Percentiles rank a stretch among this genome's conserved stretches.
Conservation (phyloP, 53 echinoderm and acorn worm species). For the Arbacia lixula region DNA sequence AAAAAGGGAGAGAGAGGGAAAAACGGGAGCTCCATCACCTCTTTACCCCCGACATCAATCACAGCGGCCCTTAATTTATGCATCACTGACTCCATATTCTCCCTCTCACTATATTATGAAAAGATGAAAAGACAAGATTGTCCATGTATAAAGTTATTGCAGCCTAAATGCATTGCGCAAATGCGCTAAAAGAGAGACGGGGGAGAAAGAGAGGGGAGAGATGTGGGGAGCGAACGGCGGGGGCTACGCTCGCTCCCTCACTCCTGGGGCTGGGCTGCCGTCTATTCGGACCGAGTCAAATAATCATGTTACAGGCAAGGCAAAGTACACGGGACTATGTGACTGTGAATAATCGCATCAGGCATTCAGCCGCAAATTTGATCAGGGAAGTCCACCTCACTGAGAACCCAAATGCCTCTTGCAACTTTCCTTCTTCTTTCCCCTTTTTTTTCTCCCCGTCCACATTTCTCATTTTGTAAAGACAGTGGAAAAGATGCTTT, state of each 20-base stretch:
- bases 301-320: slow-evolving; percentile 50
- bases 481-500: too few relatives aligned
- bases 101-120: slow-evolving; percentile 37
- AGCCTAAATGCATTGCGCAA: slow-evolving; percentile 57
- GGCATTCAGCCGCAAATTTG: slow-evolving; percentile 59
- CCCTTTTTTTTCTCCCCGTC: background rate
- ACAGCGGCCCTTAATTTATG: slow-evolving; percentile 1
- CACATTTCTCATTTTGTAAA: too few relatives aligned
- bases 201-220: slow-evolving; percentile 10
- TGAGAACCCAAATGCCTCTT: slow-evolving; percentile 37
- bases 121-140: slow-evolving; percentile 45
- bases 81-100: slow-evolving; percentile 26
- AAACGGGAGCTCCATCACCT: too few relatives aligned
- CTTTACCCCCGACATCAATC: slow-evolving; percentile 36
- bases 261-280: slow-evolving; percentile 5
- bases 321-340: slow-evolving; percentile 60
- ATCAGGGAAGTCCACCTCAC: slow-evolving; percentile 54
- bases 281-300: slow-evolving; percentile 46
- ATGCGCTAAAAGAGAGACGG: slow-evolving; percentile 44
- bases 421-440: slow-evolving; percentile 1
- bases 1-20: slow-evolving; percentile 1
- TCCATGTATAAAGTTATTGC: slow-evolving; percentile 50
- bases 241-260: background rate
- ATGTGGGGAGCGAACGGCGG: too few relatives aligned
- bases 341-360: slow-evolving; percentile 63